These are phyloP conservation scores for Hippocampus mohnikei DNA, from an alignment of 2,113 vertebrate species.

Conservation along the genomic window DNA sequence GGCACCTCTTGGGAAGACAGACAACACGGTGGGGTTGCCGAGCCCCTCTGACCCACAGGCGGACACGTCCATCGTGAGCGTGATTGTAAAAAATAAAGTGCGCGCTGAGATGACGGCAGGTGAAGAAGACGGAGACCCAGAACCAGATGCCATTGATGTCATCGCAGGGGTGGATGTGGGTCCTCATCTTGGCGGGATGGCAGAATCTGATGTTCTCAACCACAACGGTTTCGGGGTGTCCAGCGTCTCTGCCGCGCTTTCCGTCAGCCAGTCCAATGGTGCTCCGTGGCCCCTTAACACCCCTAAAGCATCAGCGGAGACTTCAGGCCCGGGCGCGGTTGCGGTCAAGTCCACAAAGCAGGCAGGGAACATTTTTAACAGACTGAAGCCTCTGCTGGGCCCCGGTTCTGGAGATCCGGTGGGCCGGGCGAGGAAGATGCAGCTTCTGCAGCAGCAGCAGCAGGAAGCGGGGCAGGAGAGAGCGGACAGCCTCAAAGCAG, in stretches of 20 bases:
- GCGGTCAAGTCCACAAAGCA: slow-evolving; percentile 59
- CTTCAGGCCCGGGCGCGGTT: slow-evolving; percentile 16
- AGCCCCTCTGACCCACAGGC: slow-evolving; percentile 58
- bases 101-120: slow-evolving; percentile 77
- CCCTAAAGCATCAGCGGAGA: slow-evolving; percentile 65
- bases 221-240: slow-evolving; percentile 70
- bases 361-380: slow-evolving; percentile 72
- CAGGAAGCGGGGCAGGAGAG: slow-evolving; percentile 65
- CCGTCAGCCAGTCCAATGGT: slow-evolving; percentile 71
- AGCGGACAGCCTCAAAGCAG: slow-evolving; percentile 59
- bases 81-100: slow-evolving; percentile 93
- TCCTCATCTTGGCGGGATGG: slow-evolving; percentile 56
- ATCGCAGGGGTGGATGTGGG: slow-evolving; percentile 58
- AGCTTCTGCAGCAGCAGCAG: slow-evolving; percentile 74
- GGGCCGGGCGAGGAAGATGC: slow-evolving; percentile 74
- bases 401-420: slow-evolving; percentile 73
- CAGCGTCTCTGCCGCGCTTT: slow-evolving; percentile 54
- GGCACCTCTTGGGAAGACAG: slow-evolving; percentile 59
- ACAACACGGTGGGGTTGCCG: slow-evolving; percentile 59
- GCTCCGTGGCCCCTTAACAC: slow-evolving; percentile 70
- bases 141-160: slow-evolving; percentile 62
- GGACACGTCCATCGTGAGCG: slow-evolving; percentile 84
- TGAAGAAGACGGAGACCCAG: slow-evolving; percentile 50
- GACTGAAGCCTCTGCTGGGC: slow-evolving; percentile 73
- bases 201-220: slow-evolving; percentile 63